Evolutionary conservation across 2,113 vertebrate species (phyloP).

Genomic region (Bos indicus): DNA sequence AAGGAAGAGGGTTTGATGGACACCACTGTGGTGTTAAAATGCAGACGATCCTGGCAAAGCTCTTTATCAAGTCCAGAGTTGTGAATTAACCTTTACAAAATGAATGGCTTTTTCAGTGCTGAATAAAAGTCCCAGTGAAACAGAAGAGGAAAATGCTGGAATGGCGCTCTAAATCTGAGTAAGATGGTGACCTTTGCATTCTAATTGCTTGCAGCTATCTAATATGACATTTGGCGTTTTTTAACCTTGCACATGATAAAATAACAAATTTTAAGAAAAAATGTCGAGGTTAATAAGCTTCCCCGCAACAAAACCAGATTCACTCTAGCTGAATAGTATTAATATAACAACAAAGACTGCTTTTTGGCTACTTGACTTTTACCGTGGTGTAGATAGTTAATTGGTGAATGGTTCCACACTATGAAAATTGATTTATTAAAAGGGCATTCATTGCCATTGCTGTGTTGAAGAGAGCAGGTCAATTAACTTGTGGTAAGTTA

Average conservation of each 20-base stretch:
- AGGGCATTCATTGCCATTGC: neutral
- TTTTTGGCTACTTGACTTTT: neutral
- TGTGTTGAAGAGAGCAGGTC: neutral
- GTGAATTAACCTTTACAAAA: constrained; percentile 69
- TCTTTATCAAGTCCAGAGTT: neutral
- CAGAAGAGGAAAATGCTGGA: constrained; percentile 13
- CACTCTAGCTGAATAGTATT: neutral
- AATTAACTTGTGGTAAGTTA: neutral
- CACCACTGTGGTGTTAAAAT: neutral
- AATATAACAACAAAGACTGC: neutral
- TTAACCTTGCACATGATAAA: constrained; percentile 61
- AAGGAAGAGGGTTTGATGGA: neutral
- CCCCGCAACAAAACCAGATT: constrained; percentile 3
- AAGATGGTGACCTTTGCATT: constrained; percentile 64
- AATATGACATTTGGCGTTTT: constrained; percentile 51
- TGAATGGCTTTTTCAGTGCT: constrained; percentile 11
- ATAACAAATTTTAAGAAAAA: constrained; percentile 45
- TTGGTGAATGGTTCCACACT: neutral
- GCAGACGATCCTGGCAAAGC: neutral
- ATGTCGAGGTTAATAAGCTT: constrained; percentile 56
- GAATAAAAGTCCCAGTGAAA: constrained; percentile 57
- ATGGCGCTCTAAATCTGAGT: constrained; percentile 33
- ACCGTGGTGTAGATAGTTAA: neutral
- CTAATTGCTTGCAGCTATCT: constrained; percentile 56
- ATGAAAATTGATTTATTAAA: neutral